Conservation (phyloP, 2,113 vertebrate genomes). For the Otolemur garnettii region DNA sequence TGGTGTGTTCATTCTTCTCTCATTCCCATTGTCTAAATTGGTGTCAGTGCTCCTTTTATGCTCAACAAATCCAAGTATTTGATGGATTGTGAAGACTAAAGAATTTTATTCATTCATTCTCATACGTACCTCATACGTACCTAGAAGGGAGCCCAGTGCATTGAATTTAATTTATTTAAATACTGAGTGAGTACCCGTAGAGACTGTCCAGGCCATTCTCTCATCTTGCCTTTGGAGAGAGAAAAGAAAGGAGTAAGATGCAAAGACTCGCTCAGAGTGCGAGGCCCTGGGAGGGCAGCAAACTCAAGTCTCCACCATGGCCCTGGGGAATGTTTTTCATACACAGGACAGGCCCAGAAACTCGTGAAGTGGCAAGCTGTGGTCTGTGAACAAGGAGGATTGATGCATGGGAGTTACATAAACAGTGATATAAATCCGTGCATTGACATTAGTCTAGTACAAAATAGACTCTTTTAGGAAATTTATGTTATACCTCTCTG, state of each 20-base stretch:
- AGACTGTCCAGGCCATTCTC: not conserved
- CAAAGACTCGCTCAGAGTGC: not conserved
- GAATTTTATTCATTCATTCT: conserved; percentile 4
- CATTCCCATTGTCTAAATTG: not conserved
- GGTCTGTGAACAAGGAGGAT: not conserved
- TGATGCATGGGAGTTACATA: not conserved
- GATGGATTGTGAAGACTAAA: not conserved
- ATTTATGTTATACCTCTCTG: not conserved
- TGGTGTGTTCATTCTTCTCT: not conserved
- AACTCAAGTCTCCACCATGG: not conserved
- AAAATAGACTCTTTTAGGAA: conserved; percentile 47
- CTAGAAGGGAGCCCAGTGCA: not conserved
- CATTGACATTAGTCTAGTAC: not conserved
- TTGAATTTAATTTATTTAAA: not conserved
- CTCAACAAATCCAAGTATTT: not conserved
- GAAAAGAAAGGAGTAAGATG: not conserved
- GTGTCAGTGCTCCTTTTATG: not conserved
- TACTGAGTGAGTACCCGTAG: not conserved
- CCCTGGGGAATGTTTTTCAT: not conserved
- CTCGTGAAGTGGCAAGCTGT: not conserved
- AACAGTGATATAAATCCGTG: conserved; percentile 1
- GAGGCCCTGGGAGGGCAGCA: not conserved
- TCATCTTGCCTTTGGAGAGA: not conserved
- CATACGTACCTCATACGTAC: not conserved
- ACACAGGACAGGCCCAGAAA: not conserved